A percentile compares a stretch with the other conserved stretches of the same genome.
phyloP scores from a whole-genome alignment of 1,140 invertebrate genomes.

The Sitophilus oryzae region DNA sequence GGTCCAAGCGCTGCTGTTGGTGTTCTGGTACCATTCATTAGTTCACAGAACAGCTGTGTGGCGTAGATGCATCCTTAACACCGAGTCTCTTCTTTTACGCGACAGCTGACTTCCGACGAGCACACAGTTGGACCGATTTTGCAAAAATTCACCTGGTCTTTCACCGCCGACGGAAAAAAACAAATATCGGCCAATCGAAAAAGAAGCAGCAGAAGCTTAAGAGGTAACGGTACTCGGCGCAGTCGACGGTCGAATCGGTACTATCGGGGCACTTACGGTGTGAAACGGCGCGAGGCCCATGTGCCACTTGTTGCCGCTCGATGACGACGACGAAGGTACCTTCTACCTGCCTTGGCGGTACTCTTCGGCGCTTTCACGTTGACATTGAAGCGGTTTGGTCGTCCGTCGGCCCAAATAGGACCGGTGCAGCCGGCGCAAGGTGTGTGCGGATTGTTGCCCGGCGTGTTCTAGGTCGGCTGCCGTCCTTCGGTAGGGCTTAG shows the following conservation, averaged over 20 bases:
- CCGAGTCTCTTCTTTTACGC: too few relatives aligned
- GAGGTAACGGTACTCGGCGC: slow-evolving; percentile 18
- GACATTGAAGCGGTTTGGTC: slow-evolving; percentile 21
- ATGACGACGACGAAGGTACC: too few relatives aligned
- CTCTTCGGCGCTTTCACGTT: slow-evolving; percentile 26
- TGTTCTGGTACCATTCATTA: too few relatives aligned
- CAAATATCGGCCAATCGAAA: slow-evolving; percentile 5
- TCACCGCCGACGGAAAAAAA: too few relatives aligned
- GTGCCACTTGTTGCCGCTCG: slow-evolving; percentile 29
- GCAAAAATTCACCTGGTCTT: too few relatives aligned
- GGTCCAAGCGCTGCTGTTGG: too few relatives aligned
- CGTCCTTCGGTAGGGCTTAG: neutral
- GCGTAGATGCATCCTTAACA: too few relatives aligned
- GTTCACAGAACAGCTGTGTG: too few relatives aligned
- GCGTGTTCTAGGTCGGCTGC: neutral
- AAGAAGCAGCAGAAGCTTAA: too few relatives aligned
- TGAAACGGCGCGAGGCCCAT: slow-evolving; percentile 15
- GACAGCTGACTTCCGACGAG: too few relatives aligned
- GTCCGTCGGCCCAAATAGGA: too few relatives aligned
- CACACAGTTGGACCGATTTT: too few relatives aligned
- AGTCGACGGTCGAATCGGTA: slow-evolving; percentile 19
- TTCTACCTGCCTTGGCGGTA: neutral
- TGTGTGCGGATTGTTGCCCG: slow-evolving; percentile 3
- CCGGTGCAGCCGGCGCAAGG: neutral
- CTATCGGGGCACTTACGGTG: slow-evolving; percentile 10